Conservation (phyloP, 2,888 invertebrate genomes). For the Lamellibrachia columna region DNA sequence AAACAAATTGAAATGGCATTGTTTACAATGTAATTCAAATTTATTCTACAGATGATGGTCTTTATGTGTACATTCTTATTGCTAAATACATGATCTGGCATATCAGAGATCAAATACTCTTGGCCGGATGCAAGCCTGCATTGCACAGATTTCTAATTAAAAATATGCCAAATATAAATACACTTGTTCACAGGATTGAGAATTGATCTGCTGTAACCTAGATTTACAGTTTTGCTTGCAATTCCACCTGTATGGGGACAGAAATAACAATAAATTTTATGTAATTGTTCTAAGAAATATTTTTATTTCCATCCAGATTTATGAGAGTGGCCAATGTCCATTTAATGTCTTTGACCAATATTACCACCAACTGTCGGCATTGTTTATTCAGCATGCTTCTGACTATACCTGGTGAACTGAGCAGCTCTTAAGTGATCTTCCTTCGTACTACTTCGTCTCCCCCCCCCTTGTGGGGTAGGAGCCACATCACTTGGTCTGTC, state of each 20-base stretch:
- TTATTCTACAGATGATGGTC: no score
- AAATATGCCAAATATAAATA: no score
- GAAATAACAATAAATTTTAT: neutral
- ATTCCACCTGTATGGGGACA: neutral
- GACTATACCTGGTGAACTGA: neutral
- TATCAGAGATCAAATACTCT: no score
- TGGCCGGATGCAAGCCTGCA: no score
- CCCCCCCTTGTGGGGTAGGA: neutral
- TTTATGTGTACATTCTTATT: no score
- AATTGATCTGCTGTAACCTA: neutral
- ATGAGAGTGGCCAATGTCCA: neutral
- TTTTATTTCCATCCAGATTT: neutral
- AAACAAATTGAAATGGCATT: no score
- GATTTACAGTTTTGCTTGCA: neutral
- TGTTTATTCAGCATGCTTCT: neutral
- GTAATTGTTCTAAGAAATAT: neutral
- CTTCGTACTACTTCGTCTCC: neutral
- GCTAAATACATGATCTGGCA: no score
- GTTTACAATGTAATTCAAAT: no score
- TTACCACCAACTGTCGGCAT: neutral
- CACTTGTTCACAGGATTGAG: no score
- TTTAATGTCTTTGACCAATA: neutral
- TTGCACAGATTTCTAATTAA: no score
- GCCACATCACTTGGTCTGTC: no score
- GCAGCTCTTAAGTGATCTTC: neutral